phyloP scores from a whole-genome alignment of 2,113 vertebrate species.

The Scomber colias region DNA sequence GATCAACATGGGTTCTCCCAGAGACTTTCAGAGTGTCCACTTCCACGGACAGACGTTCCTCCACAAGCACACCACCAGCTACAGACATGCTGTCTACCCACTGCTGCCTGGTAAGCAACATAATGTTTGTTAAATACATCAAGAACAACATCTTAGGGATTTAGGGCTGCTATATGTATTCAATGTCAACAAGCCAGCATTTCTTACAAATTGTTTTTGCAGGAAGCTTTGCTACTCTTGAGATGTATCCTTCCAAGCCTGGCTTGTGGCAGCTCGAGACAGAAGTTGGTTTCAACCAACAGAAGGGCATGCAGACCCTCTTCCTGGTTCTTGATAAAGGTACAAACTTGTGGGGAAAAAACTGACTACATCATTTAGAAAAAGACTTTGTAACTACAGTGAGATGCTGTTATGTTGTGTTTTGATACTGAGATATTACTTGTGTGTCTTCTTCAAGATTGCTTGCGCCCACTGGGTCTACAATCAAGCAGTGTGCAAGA shows the following conservation, averaged over 20 bases:
- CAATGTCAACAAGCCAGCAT: not conserved
- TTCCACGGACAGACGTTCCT: conserved; percentile 95
- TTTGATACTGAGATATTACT: conserved; percentile 6
- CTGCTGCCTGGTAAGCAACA: conserved; percentile 89
- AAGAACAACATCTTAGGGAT: not conserved
- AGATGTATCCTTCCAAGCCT: conserved; percentile 92
- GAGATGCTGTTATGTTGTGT: not conserved
- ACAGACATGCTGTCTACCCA: conserved; percentile 89
- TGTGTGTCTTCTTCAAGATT: conserved; percentile 80
- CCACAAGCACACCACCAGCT: conserved; percentile 85
- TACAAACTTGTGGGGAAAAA: conserved; percentile 65
- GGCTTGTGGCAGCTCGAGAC: conserved; percentile 95
- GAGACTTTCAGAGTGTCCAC: conserved; percentile 91
- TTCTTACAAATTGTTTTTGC: conserved; percentile 34
- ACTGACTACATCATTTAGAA: not conserved
- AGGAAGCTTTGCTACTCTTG: conserved; percentile 93
- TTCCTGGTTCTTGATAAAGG: conserved; percentile 92
- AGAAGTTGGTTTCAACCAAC: conserved; percentile 90
- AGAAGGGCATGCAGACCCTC: conserved; percentile 92
- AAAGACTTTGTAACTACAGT: not conserved
- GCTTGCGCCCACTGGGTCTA: conserved; percentile 90
- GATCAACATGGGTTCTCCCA: conserved; percentile 92
- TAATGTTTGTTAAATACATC: not conserved
- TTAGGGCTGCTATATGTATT: not conserved
- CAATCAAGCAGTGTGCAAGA: conserved; percentile 87